These are phyloP conservation scores for Brachylomia viminalis DNA, from an alignment of 2,888 invertebrate species.

Conservation along the genomic window DNA sequence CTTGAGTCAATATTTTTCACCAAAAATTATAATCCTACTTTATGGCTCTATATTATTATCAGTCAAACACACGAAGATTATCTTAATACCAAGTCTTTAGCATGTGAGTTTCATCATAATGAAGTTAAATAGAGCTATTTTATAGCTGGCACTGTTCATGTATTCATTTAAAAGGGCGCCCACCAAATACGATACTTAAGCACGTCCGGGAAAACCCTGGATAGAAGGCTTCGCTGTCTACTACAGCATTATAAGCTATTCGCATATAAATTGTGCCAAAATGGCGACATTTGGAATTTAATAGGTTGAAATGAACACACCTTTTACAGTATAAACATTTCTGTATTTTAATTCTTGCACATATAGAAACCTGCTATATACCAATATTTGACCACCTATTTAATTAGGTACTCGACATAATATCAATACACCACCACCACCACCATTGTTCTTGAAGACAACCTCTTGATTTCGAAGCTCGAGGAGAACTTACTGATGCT, in stretches of 20 bases:
- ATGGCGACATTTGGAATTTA: no score
- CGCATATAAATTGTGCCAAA: no score
- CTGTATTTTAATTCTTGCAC: no score
- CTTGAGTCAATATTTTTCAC: conserved; percentile 26
- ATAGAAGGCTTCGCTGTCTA: conserved; percentile 2
- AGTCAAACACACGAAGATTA: conserved; percentile 34
- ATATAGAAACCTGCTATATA: no score
- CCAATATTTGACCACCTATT: no score
- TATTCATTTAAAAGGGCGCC: conserved; percentile 15
- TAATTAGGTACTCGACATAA: no score
- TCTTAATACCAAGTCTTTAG: conserved; percentile 27
- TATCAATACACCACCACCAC: no score
- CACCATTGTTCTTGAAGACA: no score
- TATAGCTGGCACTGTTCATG: conserved; percentile 12
- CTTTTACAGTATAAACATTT: no score
- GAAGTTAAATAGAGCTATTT: conserved; percentile 7
- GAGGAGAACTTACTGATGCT: no score
- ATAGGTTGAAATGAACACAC: no score
- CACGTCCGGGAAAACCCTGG: conserved; percentile 19
- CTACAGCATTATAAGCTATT: background rate
- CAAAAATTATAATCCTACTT: conserved; percentile 42
- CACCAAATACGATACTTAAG: conserved; percentile 21
- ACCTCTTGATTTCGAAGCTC: no score
- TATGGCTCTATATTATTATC: conserved; percentile 34
- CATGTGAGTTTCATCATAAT: conserved; percentile 1